Evolutionary conservation across 2,888 invertebrate species (phyloP), one percentile per base, ranked within the genome.

Genomic region (Drosophila percnosoma): DNA sequence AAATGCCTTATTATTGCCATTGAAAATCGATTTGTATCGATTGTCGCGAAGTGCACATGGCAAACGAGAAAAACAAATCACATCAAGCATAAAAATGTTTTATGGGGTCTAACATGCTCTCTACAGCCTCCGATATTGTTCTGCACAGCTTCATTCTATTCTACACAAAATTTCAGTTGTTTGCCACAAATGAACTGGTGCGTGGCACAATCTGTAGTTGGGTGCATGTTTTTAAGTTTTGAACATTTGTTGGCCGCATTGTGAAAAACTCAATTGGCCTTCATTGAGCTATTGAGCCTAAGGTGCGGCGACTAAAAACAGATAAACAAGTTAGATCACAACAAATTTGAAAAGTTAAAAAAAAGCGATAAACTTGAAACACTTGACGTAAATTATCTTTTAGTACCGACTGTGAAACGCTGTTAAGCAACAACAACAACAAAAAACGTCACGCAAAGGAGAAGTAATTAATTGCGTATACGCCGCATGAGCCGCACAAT

Each of bases 401-500:
- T 45, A 33, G 27, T n/a, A n/a, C 10, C 24, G 34, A 27, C 6
- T 24, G 15, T 3, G 10, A 8, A 24, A 48, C 48, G 40, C 24
- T 45, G 64, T 34, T 38, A 24, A 40, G 24, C 21, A 21, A 52
- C 48, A 58, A 21, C 1, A 21, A 31, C 31, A 13, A 13, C 15
- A 24, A 33, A n/a, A 40, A 15, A 42, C 31, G 70, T 48, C 68
- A 68, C 57, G 63, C 57, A 78, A 52, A 55, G 58, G 64, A 52
- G 53, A 65, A 49, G 1, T 11, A 48, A 62, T 57, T 60, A 65
- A 73, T 80, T 80, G 64, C 73, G 69, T 61, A 78, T 78, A 78
- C 78, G 78, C 66, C 76, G 68, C 68, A 55, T 75, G 79, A 59
- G 63, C 76, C 61, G 68, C 75, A 40, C 68, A 76, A 73, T 76